A percentile compares a stretch with the other conserved stretches of the same genome.
phyloP scores from a whole-genome alignment of 2,797 vertebrate species.

The Rhadinocentrus ornatus region DNA sequence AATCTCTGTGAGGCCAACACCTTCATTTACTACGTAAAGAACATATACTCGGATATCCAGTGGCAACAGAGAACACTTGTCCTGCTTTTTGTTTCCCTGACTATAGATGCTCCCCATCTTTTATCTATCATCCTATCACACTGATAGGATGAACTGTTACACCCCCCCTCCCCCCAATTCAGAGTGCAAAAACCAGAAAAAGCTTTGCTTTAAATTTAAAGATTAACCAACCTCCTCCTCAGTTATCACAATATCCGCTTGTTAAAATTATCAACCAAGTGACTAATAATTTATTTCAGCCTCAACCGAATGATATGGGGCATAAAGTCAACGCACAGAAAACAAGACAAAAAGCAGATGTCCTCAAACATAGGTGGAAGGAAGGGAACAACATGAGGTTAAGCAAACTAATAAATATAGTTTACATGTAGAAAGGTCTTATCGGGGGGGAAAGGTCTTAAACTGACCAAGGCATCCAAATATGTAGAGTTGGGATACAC shows the following conservation, averaged over 20 bases:
- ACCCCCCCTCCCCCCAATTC: too few relatives aligned
- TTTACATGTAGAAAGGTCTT: not conserved
- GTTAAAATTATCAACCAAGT: too few relatives aligned
- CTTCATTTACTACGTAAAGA: slow-evolving; percentile 25
- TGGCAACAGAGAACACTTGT: not conserved
- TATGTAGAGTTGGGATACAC: not conserved
- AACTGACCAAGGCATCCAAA: slow-evolving; percentile 8
- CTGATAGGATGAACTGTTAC: not conserved
- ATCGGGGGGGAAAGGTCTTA: not conserved
- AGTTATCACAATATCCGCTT: too few relatives aligned
- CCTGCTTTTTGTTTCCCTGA: not conserved
- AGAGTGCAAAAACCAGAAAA: too few relatives aligned
- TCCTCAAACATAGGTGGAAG: slow-evolving; percentile 26
- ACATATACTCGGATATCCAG: slow-evolving; percentile 19
- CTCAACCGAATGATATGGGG: not conserved
- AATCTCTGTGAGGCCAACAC: slow-evolving; percentile 23
- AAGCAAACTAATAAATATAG: slow-evolving; percentile 12
- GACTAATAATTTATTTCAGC: too few relatives aligned
- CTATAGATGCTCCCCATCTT: not conserved
- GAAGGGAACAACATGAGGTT: slow-evolving; percentile 22
- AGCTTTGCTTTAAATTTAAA: too few relatives aligned
- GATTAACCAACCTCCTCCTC: too few relatives aligned
- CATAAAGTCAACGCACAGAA: not conserved
- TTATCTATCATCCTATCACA: not conserved
- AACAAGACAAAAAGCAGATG: slow-evolving; percentile 12